Evolutionary conservation across 2,113 vertebrate genomes (phyloP), one percentile per base, ranked within the genome.

Genomic region (Microcebus murinus): DNA sequence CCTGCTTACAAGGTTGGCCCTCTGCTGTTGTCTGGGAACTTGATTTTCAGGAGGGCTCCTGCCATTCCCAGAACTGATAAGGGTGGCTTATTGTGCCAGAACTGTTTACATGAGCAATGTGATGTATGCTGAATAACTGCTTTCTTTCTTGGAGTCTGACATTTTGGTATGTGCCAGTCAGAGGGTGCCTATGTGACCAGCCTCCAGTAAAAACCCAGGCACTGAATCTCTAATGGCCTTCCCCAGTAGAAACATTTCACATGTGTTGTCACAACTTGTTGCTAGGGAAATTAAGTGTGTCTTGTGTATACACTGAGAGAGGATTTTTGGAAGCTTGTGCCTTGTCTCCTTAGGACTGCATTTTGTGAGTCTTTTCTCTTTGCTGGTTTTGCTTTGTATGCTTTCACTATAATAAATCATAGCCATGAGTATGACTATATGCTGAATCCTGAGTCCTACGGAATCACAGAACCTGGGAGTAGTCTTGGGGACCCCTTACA

Each of bases 101-200:
- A 91, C 82, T 94, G 65, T 94, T 96, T 71, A 87, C 87, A 83
- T n/a, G 76, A 90, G 81, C 36, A 92, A 21, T 88, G 39, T 83
- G 14, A 45, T 80, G 90, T 92, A 77, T 91, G 52, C 27, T 92
- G 70, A 96, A 90, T 79, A 77, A 48, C 84, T 96, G 50, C 55
- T 95, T 96, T 88, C 77, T 91, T 97, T 97, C 79, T 93, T 86
- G 48, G 48, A 87, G 80, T 94, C 91, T 97, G 76, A 70, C 90
- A 92, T 92, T 90, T 95, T 94, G 36, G 71, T 93, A 73, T 91
- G 89, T 95, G 63, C 87, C 39, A 88, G n/a, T 73, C 55, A 95
- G 50, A 92, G n/a, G 59, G 21, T 65, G 4, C 65, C 73, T 91
- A 0, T 90, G 42, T 94, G 74, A 89, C 68, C 42, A 96, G 42